Evolutionary conservation across 2,113 vertebrate species (phyloP).

Genomic region (Eulemur rufifrons): DNA sequence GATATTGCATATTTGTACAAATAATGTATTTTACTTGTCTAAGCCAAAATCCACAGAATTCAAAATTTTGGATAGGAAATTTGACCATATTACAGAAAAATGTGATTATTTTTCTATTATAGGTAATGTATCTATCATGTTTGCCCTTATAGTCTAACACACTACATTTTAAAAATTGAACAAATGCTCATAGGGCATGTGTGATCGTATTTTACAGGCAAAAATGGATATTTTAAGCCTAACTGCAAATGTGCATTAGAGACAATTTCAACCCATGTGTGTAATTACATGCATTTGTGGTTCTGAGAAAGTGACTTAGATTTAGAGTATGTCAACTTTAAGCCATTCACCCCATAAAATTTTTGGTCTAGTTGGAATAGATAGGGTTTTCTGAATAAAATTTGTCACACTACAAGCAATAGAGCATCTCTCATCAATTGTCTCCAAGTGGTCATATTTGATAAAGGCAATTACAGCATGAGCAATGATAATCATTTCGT

Average conservation of each 20-base stretch:
- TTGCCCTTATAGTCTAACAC: neutral
- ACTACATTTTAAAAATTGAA: neutral
- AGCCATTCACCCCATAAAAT: neutral
- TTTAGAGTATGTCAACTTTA: neutral
- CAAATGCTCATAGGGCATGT: neutral
- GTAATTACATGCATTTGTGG: neutral
- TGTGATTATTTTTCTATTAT: neutral
- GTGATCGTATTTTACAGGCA: neutral
- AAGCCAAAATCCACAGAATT: neutral
- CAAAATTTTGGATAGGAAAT: neutral
- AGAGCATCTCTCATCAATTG: constrained; percentile 4
- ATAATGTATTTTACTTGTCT: neutral
- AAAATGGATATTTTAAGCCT: neutral
- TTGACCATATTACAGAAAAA: neutral
- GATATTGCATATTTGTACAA: neutral
- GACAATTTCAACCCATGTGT: constrained; percentile 2
- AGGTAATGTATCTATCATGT: neutral
- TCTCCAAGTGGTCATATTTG: constrained; percentile 8
- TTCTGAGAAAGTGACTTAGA: neutral
- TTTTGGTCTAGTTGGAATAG: neutral
- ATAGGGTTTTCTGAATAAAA: constrained; percentile 21
- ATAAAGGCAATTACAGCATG: constrained; percentile 32
- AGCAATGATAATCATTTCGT: neutral
- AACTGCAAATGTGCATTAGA: neutral
- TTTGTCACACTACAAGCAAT: neutral